Conservation (phyloP, 2,888 invertebrate genomes). For the Strigamia crassipes region DNA sequence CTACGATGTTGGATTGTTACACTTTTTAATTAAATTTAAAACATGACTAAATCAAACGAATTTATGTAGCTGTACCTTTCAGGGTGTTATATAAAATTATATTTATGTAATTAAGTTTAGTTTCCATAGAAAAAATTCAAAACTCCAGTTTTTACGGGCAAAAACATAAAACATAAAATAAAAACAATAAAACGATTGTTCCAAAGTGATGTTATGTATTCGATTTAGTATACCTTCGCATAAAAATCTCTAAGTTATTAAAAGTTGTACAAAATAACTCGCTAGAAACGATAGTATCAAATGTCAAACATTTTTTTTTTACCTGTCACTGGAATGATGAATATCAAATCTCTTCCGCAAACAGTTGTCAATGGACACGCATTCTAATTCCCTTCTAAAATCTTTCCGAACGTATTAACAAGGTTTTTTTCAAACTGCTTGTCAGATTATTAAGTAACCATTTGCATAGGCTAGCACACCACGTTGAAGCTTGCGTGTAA, state of each 20-base stretch:
- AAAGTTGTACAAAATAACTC: not conserved
- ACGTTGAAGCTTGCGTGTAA: slow-evolving; percentile 7
- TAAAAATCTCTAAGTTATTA: not conserved
- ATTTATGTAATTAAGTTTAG: too few species aligned
- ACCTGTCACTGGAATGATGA: not conserved
- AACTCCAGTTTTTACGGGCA: too few species aligned
- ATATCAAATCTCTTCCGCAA: not conserved
- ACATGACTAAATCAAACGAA: too few species aligned
- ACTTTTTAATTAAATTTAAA: too few species aligned
- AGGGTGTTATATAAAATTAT: too few species aligned
- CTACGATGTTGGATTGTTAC: too few species aligned
- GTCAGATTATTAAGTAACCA: slow-evolving; percentile 21
- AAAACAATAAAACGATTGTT: too few species aligned
- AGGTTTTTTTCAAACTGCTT: not conserved
- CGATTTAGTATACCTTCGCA: not conserved
- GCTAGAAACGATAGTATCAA: not conserved
- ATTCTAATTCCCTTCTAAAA: not conserved
- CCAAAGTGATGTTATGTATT: too few species aligned
- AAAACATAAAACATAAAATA: too few species aligned
- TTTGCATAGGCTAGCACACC: slow-evolving; percentile 22
- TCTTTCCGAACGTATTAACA: not conserved
- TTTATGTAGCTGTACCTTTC: too few species aligned
- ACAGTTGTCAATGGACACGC: not conserved
- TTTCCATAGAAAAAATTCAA: too few species aligned
- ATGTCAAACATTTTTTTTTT: not conserved